phyloP scores from a whole-genome alignment of 2,797 vertebrate species.

The Sebastes kiyomatsui region DNA sequence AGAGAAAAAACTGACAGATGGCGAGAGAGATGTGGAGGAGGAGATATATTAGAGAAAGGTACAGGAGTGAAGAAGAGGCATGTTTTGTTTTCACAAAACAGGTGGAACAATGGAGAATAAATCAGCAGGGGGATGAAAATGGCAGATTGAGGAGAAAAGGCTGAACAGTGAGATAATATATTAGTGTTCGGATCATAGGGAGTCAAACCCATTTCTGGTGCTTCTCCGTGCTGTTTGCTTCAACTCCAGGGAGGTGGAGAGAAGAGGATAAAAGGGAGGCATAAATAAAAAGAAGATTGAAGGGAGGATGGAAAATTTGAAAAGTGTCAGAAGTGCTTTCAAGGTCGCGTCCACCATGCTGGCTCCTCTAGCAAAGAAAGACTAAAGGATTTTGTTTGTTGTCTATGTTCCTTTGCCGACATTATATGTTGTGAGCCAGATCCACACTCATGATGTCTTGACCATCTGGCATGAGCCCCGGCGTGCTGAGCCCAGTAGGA shows the following conservation, averaged over 20 bases:
- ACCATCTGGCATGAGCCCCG: conserved; percentile 57
- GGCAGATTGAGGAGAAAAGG: conserved; percentile 6
- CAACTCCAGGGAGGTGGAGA: not conserved
- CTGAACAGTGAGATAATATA: not conserved
- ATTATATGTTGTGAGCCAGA: conserved; percentile 30
- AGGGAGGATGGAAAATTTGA: not conserved
- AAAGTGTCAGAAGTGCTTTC: conserved; percentile 22
- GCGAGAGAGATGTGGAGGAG: not conserved
- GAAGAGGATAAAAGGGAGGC: conserved; percentile 17
- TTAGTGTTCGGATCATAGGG: not conserved
- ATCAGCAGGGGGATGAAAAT: not conserved
- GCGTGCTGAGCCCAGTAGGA: conserved; percentile 28
- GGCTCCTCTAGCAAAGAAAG: not conserved
- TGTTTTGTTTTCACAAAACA: not conserved
- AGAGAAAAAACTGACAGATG: not conserved
- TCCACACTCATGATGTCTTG: conserved; percentile 51
- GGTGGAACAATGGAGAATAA: not conserved
- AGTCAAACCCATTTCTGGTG: conserved; percentile 2
- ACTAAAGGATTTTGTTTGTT: conserved; percentile 20
- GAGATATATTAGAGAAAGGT: not conserved
- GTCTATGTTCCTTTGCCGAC: conserved; percentile 17
- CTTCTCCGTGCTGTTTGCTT: not conserved
- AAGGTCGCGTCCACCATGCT: conserved; percentile 12
- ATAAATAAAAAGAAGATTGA: conserved; percentile 11
- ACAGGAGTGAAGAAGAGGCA: not conserved